phyloP scores from a whole-genome alignment of 2,888 invertebrate species.

The Rhaphigaster nebulosa region DNA sequence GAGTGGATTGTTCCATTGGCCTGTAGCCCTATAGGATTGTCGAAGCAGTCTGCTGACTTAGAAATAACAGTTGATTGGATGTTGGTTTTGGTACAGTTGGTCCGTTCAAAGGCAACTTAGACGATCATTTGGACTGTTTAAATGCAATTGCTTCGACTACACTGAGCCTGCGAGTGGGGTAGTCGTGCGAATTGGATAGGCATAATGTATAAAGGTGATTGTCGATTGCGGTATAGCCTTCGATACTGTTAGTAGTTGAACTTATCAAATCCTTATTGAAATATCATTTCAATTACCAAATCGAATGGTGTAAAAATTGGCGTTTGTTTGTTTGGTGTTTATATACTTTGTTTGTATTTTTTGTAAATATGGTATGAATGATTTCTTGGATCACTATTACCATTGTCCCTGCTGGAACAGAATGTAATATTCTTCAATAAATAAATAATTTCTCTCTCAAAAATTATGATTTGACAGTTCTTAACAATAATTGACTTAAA shows the following conservation, averaged over 20 bases:
- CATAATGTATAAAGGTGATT: background rate
- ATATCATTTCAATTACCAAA: background rate
- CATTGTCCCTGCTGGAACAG: too few species aligned
- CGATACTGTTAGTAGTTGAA: background rate
- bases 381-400: too few species aligned
- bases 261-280: background rate
- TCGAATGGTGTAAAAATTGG: too few species aligned
- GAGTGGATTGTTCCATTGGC: background rate
- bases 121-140: constrained; percentile 28
- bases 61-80: constrained; percentile 35
- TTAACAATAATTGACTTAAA: too few species aligned
- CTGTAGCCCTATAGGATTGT: background rate
- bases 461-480: too few species aligned
- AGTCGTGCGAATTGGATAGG: background rate
- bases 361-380: too few species aligned
- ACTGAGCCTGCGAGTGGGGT: background rate
- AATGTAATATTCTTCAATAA: too few species aligned
- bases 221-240: background rate
- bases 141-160: constrained; percentile 28
- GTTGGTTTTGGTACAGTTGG: background rate
- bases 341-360: too few species aligned
- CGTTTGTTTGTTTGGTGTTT: too few species aligned
- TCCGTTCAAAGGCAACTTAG: constrained; percentile 26
- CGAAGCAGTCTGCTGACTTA: constrained; percentile 32
- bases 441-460: too few species aligned